Evolutionary conservation across 1,140 invertebrate genomes (phyloP).

Genomic region (Drosophila dunni): DNA sequence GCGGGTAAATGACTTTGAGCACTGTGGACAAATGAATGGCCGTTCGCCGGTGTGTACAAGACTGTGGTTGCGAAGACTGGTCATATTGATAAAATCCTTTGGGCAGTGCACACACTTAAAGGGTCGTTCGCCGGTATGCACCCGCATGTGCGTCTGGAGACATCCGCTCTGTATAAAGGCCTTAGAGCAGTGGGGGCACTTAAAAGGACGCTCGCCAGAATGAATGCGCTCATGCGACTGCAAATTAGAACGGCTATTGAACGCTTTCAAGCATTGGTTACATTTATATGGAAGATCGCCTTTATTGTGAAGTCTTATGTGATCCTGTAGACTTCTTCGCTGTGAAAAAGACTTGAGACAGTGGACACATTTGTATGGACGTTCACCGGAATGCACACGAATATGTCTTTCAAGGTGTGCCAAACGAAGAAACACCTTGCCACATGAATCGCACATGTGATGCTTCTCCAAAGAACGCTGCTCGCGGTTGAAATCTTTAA

Average conservation of each 20-base stretch:
- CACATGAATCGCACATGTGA: conserved; percentile 13
- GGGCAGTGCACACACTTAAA: conserved; percentile 98
- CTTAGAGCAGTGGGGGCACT: conserved; percentile 98
- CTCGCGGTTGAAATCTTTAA: neutral
- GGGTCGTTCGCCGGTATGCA: conserved; percentile 98
- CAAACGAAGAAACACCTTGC: conserved; percentile 6
- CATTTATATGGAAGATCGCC: conserved; percentile 99
- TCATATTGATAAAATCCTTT: conserved; percentile 97
- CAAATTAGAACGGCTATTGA: conserved; percentile 99
- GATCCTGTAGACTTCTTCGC: conserved; percentile 87
- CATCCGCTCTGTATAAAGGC: conserved; percentile 99
- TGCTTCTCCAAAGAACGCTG: neutral
- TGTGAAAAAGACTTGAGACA: conserved; percentile 14
- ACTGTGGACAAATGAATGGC: conserved; percentile 98
- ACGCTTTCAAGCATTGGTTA: conserved; percentile 98
- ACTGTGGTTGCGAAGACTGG: conserved; percentile 98
- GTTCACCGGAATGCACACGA: conserved; percentile 24
- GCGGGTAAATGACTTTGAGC: conserved; percentile 98
- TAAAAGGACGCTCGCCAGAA: conserved; percentile 98
- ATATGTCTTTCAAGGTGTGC: conserved; percentile 18
- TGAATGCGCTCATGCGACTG: conserved; percentile 99
- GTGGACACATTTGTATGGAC: conserved; percentile 8
- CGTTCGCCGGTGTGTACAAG: conserved; percentile 99
- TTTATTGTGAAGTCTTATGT: conserved; percentile 96
- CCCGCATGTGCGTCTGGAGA: conserved; percentile 98